phyloP scores from a whole-genome alignment of 2,888 invertebrate genomes.

The Coenonympha arcania region DNA sequence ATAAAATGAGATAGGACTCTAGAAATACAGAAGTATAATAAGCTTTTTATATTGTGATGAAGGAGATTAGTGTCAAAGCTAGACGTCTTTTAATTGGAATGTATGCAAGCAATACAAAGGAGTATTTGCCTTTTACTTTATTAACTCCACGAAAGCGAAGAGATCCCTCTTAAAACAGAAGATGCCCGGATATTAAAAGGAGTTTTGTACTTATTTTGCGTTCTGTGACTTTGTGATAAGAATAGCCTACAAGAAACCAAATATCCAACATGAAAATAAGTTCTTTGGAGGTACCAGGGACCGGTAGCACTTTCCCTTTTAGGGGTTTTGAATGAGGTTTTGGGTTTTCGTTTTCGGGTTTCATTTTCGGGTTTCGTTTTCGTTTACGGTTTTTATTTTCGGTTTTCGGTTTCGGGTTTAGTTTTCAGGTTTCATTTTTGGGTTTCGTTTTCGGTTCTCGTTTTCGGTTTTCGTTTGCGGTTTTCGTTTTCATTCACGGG shows the following conservation, averaged over 20 bases:
- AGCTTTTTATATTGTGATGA: conserved; percentile 4
- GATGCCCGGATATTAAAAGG: conserved; percentile 9
- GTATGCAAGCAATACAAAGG: conserved; percentile 14
- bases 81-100: conserved; percentile 6
- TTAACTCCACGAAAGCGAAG: not conserved
- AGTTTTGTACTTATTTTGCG: conserved; percentile 12
- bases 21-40: conserved; percentile 4
- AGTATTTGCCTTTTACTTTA: conserved; percentile 11
- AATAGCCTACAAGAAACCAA: not conserved
- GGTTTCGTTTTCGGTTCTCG: too few relatives aligned
- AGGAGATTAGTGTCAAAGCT: conserved; percentile 7
- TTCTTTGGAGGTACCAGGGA: too few relatives aligned
- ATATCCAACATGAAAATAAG: too few relatives aligned
- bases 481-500: too few relatives aligned
- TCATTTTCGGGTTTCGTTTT: too few relatives aligned
- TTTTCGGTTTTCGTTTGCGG: too few relatives aligned
- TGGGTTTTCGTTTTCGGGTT: too few relatives aligned
- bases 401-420: too few relatives aligned
- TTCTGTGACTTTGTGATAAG: not conserved
- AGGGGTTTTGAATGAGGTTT: too few relatives aligned
- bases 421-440: too few relatives aligned
- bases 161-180: not conserved
- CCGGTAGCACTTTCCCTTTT: too few relatives aligned
- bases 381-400: too few relatives aligned
- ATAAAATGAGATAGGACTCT: conserved; percentile 4